phyloP scores from a whole-genome alignment of 2,113 vertebrate species.

The Apaloderma vittatum region DNA sequence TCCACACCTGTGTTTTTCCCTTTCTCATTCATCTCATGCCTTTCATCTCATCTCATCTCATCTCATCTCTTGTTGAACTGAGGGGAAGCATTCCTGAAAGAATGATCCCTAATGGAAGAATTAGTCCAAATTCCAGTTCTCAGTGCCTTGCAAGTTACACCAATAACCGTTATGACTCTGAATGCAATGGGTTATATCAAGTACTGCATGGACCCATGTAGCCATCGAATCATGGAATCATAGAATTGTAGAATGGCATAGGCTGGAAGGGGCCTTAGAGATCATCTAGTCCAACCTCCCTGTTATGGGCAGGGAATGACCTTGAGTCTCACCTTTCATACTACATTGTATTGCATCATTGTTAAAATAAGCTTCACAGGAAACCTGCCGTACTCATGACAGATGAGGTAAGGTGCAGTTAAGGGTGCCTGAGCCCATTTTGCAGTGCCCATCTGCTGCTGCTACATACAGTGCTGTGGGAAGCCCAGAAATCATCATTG shows the following conservation, averaged over 20 bases:
- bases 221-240: too few relatives aligned
- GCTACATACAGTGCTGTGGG: not conserved
- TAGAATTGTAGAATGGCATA: too few relatives aligned
- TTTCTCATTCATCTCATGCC: not conserved
- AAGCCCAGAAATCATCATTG: not conserved
- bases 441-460: not conserved
- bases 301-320: too few relatives aligned
- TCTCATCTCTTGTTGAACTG: not conserved
- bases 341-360: not conserved
- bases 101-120: not conserved
- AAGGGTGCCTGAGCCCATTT: not conserved
- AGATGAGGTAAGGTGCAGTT: not conserved
- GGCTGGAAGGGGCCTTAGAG: too few relatives aligned
- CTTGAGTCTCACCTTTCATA: not conserved
- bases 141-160: not conserved
- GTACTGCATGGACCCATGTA: not conserved
- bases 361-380: not conserved
- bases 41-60: not conserved
- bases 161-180: rapidly evolving
- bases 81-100: not conserved
- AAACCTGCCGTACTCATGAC: not conserved
- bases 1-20: not conserved
- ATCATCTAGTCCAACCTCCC: too few relatives aligned
- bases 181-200: not conserved
- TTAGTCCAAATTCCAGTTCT: not conserved